Conservation (phyloP, 1,140 invertebrate genomes). For the Steinernema khuongi region DNA sequence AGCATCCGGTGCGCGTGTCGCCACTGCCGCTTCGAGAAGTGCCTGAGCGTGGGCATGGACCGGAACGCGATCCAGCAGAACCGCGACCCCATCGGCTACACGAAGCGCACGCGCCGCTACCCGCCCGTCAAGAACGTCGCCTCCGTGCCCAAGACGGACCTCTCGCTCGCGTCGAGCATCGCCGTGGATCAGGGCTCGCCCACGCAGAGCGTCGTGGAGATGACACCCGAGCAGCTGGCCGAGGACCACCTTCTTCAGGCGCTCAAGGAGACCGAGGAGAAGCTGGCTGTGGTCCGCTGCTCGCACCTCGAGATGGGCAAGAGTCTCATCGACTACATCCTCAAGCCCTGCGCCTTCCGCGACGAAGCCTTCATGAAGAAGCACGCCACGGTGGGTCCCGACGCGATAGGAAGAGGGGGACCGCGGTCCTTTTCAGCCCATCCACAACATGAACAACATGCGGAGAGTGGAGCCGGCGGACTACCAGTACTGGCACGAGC, state of each 20-base stretch:
- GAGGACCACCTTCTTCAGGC: neutral
- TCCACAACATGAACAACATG: slow-evolving; percentile 15
- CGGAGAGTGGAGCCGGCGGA: slow-evolving; percentile 31
- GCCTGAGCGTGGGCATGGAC: slow-evolving; percentile 27
- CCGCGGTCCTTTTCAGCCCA: slow-evolving; percentile 1
- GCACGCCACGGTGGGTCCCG: slow-evolving; percentile 13
- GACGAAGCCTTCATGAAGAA: slow-evolving; percentile 23
- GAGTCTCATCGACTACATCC: slow-evolving; percentile 24
- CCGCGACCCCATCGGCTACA: slow-evolving; percentile 32
- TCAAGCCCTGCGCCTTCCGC: slow-evolving; percentile 3
- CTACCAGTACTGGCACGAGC: slow-evolving; percentile 56
- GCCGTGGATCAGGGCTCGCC: slow-evolving; percentile 17
- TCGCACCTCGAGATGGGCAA: slow-evolving; percentile 18
- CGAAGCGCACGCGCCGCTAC: slow-evolving; percentile 21
- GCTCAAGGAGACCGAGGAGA: slow-evolving; percentile 15
- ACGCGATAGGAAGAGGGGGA: neutral
- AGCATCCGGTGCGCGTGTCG: slow-evolving; percentile 29
- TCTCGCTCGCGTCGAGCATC: neutral
- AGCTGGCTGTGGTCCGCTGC: slow-evolving; percentile 17
- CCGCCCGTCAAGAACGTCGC: neutral
- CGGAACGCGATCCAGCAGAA: slow-evolving; percentile 19
- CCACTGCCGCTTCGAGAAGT: slow-evolving; percentile 28
- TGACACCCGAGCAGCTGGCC: neutral
- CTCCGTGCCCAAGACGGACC: neutral
- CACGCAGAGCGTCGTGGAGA: slow-evolving; percentile 17